phyloP scores from a whole-genome alignment of 2,797 vertebrate species.

The Sternarchorhynchus goeldii region DNA sequence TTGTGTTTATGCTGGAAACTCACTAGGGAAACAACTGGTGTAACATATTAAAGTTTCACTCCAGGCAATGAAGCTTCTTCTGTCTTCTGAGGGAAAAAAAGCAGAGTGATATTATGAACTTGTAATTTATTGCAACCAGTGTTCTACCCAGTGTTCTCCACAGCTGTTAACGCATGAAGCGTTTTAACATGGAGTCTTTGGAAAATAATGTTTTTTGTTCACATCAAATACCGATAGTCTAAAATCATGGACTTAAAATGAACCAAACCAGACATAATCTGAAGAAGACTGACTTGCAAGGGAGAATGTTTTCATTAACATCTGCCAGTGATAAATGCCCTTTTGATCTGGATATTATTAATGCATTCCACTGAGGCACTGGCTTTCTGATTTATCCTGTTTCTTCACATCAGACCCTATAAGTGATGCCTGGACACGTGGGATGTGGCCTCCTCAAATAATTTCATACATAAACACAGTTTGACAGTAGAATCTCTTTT shows the following conservation, averaged over 20 bases:
- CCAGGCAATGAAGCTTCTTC: conserved; percentile 19
- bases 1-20: conserved; percentile 50
- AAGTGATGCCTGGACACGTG: conserved; percentile 56
- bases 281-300: conserved; percentile 15
- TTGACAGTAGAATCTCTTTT: conserved; percentile 64
- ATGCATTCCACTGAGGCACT: conserved; percentile 51
- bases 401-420: conserved; percentile 64
- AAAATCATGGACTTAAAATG: no score
- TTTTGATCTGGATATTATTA: conserved; percentile 62
- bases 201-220: no score
- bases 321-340: conserved; percentile 54
- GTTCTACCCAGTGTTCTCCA: not conserved
- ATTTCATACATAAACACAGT: conserved; percentile 67
- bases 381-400: conserved; percentile 64
- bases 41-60: conserved; percentile 48
- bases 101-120: conserved; percentile 1
- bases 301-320: conserved; percentile 44
- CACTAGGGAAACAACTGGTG: conserved; percentile 47
- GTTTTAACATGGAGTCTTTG: not conserved
- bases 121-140: conserved; percentile 16
- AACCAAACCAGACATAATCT: not conserved
- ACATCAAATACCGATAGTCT: no score
- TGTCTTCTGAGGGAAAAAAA: conserved; percentile 8
- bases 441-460: conserved; percentile 59
- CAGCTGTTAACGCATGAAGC: conserved; percentile 1